These are phyloP conservation scores for Drosophila pseudotakahashii DNA, from an alignment of 2,888 invertebrate species.

Conservation along the genomic window DNA sequence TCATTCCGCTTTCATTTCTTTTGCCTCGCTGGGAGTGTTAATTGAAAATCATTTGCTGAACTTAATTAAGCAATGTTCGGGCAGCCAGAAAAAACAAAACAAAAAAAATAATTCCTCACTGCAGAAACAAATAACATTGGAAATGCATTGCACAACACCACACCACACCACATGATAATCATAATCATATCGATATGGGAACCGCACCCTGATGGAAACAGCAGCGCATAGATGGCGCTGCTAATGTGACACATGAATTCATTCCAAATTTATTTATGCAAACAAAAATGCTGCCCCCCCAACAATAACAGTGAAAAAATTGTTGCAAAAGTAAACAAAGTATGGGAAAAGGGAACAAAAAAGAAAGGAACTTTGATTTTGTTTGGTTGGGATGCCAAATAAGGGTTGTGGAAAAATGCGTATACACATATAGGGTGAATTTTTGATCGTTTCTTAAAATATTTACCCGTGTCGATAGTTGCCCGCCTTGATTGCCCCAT, in stretches of 20 bases:
- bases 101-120: not conserved
- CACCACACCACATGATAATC: conserved; percentile 47
- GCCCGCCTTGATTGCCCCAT: conserved; percentile 31
- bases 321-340: conserved; percentile 65
- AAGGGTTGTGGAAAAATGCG: conserved; percentile 29
- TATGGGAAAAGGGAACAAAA: conserved; percentile 48
- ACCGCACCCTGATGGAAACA: not conserved
- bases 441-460: conserved; percentile 55
- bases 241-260: conserved; percentile 73
- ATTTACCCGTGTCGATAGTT: conserved; percentile 42
- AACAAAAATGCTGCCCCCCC: conserved; percentile 35
- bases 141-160: conserved; percentile 10
- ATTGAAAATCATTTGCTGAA: conserved; percentile 68
- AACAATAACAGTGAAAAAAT: conserved; percentile 35
- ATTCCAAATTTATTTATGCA: conserved; percentile 72
- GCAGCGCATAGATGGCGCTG: conserved; percentile 53
- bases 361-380: conserved; percentile 55
- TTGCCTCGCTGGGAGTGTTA: conserved; percentile 39
- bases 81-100: not conserved
- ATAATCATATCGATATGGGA: conserved; percentile 40
- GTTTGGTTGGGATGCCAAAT: conserved; percentile 37
- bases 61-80: conserved; percentile 52
- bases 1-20: conserved; percentile 47
- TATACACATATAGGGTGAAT: conserved; percentile 27
- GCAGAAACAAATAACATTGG: not conserved